Conservation (phyloP, 2,113 vertebrate genomes). For the Diphyllodes magnificus region DNA sequence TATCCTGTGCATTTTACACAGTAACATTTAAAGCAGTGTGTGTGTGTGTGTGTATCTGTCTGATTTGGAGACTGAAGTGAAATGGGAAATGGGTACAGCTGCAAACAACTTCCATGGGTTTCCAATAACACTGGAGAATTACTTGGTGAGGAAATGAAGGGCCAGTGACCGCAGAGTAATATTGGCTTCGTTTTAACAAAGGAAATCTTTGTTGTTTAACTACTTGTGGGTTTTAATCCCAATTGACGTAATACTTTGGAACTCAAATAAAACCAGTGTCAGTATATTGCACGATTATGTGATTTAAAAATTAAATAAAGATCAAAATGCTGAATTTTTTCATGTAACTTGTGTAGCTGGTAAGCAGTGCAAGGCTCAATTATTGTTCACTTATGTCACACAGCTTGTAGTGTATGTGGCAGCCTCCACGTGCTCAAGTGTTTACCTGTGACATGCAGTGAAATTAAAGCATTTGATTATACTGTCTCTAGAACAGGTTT, state of each 20-base stretch:
- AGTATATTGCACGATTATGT: background rate
- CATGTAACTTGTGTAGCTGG: background rate
- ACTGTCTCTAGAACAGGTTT: background rate
- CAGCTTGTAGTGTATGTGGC: fast-evolving
- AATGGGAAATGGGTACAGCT: conserved; percentile 79
- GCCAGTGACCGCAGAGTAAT: background rate
- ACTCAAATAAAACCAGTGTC: background rate
- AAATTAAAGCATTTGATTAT: background rate
- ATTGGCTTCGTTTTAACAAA: conserved; percentile 31
- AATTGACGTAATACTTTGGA: background rate
- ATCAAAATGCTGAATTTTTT: background rate
- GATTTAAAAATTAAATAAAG: background rate
- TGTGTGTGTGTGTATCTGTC: background rate
- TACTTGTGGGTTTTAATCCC: conserved; percentile 6
- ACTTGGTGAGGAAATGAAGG: conserved; percentile 59
- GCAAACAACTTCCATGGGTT: conserved; percentile 84
- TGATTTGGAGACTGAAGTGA: conserved; percentile 61
- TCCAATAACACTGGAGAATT: conserved; percentile 67
- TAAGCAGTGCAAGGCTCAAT: background rate
- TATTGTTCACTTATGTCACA: background rate
- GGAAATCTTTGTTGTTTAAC: conserved; percentile 42
- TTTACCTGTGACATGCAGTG: background rate
- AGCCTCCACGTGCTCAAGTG: background rate
- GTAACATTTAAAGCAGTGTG: conserved; percentile 5
- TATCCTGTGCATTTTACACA: conserved; percentile 18